Percentiles rank a stretch among this genome's conserved stretches.
These are phyloP conservation scores for Malthinus flaveolus DNA, from an alignment of 2,888 invertebrate species.

Conservation along the genomic window DNA sequence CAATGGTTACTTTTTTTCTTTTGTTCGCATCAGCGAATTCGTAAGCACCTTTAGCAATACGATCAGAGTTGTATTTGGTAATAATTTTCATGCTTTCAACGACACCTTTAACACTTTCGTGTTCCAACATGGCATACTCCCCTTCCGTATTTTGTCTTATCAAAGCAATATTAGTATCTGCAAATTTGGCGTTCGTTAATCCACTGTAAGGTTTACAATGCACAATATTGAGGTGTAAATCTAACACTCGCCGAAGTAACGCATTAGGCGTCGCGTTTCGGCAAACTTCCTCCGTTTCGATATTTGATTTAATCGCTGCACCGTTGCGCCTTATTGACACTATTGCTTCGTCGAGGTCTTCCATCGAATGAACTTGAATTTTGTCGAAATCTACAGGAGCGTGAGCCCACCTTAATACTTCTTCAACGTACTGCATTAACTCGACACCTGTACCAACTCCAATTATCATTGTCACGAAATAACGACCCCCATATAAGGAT, in stretches of 20 bases:
- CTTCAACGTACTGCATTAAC: constrained; percentile 43
- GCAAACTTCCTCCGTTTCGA: constrained; percentile 45
- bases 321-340: constrained; percentile 47
- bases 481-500: constrained; percentile 34
- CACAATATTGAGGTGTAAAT: constrained; percentile 62
- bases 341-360: constrained; percentile 38
- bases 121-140: constrained; percentile 66
- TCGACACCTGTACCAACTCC: constrained; percentile 47
- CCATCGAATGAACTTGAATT: constrained; percentile 27
- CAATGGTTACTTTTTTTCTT: constrained; percentile 64
- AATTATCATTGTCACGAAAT: constrained; percentile 37
- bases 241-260: constrained; percentile 57
- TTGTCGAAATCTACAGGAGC: constrained; percentile 50
- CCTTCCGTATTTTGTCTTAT: constrained; percentile 69
- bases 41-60: constrained; percentile 65
- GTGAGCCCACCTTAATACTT: constrained; percentile 40
- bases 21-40: constrained; percentile 60
- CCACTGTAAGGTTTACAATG: constrained; percentile 59
- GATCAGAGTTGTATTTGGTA: constrained; percentile 56
- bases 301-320: constrained; percentile 53
- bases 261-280: constrained; percentile 54
- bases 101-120: constrained; percentile 62
- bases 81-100: constrained; percentile 65
- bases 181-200: constrained; percentile 50
- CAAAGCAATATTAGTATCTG: constrained; percentile 60